Base-by-base conservation (phyloP, 2,888 invertebrate genomes). In the Drosophila kuntzei region DNA sequence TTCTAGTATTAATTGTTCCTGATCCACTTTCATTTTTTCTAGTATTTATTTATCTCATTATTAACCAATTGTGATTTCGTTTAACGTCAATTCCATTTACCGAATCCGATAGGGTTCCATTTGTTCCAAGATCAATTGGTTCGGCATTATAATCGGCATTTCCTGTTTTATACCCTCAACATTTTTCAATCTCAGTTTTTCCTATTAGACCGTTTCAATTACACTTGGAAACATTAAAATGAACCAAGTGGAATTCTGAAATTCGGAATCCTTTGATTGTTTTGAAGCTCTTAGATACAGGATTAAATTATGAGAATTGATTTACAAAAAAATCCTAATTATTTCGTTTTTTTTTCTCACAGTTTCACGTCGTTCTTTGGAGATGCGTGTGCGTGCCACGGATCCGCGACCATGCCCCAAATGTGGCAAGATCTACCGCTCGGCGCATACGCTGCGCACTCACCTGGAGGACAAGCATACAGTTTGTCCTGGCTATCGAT, bases 381-480 rank as follows among this genome's bases (percentile, higher is more conserved):
- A 97, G 91, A 94, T 97, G 94, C 94, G 97, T 84, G 97, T 98
- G 49, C 94, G 98, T 89, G 98, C 98, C 9, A 98, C 97, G 20
- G 98, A 98, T 93, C 98, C 97, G 1, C 94, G 98, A 43, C 98
- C 97, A 2, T 98, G 98, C 91, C 97, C 97, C 12, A 97, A 98
- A 91, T 98, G 98, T 91, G 97, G 97, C 44, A 97, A 97, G 93
- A 97, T 97, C 90, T 97, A 97, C 93, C 94, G 97, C 70, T 97
- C 97, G 29, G 97, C 98, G 16, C 98, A 98, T 93, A 98, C 98
- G 12, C 93, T 98, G 81, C 94, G 97, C 75, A 98, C 98, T 27
- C 98, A 98, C 92, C 94, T 98, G 74, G 98, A 98, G 92, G 98
- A 98, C 91, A 98, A 98, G 91, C 98, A 98, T 92, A 98, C 98